A percentile compares a stretch with the other conserved stretches of the same genome.
phyloP scores from a whole-genome alignment of 2,113 vertebrate genomes.

The Anoura caudifer region DNA sequence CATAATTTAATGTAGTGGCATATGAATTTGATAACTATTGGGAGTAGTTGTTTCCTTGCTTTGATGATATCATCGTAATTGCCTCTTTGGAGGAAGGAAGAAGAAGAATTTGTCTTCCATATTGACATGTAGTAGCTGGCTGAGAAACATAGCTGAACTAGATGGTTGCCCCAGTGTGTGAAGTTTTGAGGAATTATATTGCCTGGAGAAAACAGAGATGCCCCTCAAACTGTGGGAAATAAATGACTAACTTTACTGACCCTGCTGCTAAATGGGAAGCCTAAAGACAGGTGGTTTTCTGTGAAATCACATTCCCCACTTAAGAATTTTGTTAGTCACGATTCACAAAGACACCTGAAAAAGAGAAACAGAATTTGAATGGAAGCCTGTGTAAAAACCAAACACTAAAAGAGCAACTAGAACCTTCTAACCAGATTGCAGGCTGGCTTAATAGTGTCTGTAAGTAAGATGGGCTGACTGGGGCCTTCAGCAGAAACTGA shows the following conservation, averaged over 20 bases:
- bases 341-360: not conserved
- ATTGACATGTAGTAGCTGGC: not conserved
- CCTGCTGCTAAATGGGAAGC: not conserved
- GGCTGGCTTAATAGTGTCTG: not conserved
- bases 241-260: not conserved
- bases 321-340: not conserved
- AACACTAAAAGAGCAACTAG: not conserved
- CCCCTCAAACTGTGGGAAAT: not conserved
- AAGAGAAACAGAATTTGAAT: not conserved
- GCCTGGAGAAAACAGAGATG: not conserved
- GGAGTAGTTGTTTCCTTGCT: not conserved
- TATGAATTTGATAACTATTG: not conserved
- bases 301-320: not conserved
- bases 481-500: not conserved
- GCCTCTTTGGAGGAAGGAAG: not conserved
- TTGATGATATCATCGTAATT: not conserved
- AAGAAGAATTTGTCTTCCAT: not conserved
- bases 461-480: not conserved
- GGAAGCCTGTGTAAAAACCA: not conserved
- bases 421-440: not conserved
- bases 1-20: not conserved
- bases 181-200: not conserved
- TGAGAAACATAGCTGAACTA: not conserved
- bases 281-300: not conserved
- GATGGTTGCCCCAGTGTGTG: not conserved